Percentiles rank a stretch among this genome's conserved stretches.
Conservation (phyloP, 2,888 invertebrate genomes). For the Drosophila maculinotata region DNA sequence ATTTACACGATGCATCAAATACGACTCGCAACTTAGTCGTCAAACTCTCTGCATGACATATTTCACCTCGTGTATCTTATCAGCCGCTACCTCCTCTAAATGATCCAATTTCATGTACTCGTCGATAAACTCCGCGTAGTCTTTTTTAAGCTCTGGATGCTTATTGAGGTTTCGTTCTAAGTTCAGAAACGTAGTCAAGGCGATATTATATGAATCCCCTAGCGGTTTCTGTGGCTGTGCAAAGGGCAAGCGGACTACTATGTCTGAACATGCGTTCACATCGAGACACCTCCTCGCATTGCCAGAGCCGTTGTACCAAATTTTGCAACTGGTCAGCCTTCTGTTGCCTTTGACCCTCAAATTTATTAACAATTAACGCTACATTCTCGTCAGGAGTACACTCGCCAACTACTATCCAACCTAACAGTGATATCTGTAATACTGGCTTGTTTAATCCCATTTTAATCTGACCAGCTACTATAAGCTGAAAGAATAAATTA, state of each 20-base stretch:
- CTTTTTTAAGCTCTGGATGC: neutral
- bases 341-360: neutral
- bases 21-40: too few species aligned
- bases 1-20: too few species aligned
- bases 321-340: slow-evolving; percentile 1
- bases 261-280: slow-evolving; percentile 1
- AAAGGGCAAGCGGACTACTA: neutral
- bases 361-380: neutral
- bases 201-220: neutral
- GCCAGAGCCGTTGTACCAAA: slow-evolving; percentile 15
- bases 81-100: slow-evolving; percentile 1
- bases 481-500: slow-evolving; percentile 2
- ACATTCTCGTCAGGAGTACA: slow-evolving; percentile 5
- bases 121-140: neutral
- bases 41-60: neutral
- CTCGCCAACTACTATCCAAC: slow-evolving; percentile 4
- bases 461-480: slow-evolving; percentile 18
- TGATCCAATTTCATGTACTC: neutral
- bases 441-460: slow-evolving; percentile 8
- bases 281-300: slow-evolving; percentile 3
- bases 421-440: slow-evolving; percentile 9
- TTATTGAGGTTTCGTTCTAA: neutral
- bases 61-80: neutral
- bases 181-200: neutral
- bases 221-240: neutral